These are phyloP conservation scores for Sericinus montela DNA, from an alignment of 2,888 invertebrate species.

Conservation along the genomic window DNA sequence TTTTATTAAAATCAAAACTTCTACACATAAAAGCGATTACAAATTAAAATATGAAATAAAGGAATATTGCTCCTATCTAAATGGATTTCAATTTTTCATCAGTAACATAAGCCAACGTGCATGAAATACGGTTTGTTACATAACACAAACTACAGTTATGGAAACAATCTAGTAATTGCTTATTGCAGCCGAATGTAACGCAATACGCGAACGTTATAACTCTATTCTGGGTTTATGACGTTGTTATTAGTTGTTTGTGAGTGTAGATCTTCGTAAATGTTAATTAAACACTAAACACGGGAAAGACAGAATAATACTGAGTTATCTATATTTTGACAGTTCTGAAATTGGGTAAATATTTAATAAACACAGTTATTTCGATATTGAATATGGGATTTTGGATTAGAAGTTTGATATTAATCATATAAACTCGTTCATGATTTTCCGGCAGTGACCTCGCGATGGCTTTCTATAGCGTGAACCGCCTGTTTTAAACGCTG, in stretches of 20 bases:
- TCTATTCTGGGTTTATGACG: constrained; percentile 42
- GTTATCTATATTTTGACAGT: not conserved
- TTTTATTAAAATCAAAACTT: too few species aligned
- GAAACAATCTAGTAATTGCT: constrained; percentile 55
- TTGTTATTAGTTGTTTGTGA: constrained; percentile 40
- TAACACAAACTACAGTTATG: constrained; percentile 48
- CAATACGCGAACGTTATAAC: constrained; percentile 40
- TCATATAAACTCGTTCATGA: constrained; percentile 41
- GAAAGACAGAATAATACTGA: not conserved
- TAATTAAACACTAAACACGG: constrained; percentile 12
- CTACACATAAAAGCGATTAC: too few species aligned
- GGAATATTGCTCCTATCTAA: too few species aligned
- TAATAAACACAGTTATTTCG: not conserved
- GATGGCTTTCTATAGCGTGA: constrained; percentile 66
- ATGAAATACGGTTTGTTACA: constrained; percentile 22
- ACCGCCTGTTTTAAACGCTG: constrained; percentile 71
- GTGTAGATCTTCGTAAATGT: constrained; percentile 6
- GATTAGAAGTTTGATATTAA: constrained; percentile 36
- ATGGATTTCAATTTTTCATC: not conserved
- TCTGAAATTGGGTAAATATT: not conserved
- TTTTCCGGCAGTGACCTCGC: constrained; percentile 73
- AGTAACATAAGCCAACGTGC: constrained; percentile 22
- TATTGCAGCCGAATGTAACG: constrained; percentile 40
- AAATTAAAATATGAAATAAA: too few species aligned
- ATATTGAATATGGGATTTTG: not conserved